Conservation (phyloP, 2,888 invertebrate species). For the Lepidochrysops patricia region DNA sequence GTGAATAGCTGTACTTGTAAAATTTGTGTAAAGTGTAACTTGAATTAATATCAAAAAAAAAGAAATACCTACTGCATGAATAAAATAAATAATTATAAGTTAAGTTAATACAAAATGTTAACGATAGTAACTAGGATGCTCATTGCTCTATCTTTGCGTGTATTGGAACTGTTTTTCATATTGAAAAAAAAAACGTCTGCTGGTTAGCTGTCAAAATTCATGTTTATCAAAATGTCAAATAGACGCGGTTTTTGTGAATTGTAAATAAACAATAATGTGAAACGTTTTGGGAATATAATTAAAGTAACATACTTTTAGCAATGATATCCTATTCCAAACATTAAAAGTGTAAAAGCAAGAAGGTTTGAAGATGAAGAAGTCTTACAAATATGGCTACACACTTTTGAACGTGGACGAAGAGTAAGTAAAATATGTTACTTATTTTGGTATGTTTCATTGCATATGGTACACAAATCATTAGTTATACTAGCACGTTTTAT, state of each 20-base stretch:
- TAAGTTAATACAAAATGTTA: too few species aligned
- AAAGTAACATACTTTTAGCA: neutral
- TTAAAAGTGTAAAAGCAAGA: neutral
- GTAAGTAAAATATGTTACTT: neutral
- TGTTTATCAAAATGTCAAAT: neutral
- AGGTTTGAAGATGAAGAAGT: neutral
- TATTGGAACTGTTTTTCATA: too few species aligned
- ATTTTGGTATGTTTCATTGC: neutral
- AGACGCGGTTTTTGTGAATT: neutral
- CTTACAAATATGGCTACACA: neutral
- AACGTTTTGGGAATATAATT: neutral
- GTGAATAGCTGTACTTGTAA: too few species aligned
- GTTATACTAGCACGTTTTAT: too few species aligned
- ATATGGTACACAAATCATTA: neutral
- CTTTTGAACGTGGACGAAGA: neutral
- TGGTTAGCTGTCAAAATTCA: neutral
- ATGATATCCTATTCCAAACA: neutral
- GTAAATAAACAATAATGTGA: neutral
- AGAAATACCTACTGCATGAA: too few species aligned
- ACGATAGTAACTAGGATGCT: too few species aligned
- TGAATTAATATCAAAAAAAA: too few species aligned
- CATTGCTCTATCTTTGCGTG: too few species aligned
- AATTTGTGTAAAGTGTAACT: too few species aligned
- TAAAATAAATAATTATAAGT: too few species aligned
- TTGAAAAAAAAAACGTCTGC: too few species aligned